These are phyloP conservation scores for Balearica regulorum DNA, from an alignment of 2,797 vertebrate species.

Conservation along the genomic window DNA sequence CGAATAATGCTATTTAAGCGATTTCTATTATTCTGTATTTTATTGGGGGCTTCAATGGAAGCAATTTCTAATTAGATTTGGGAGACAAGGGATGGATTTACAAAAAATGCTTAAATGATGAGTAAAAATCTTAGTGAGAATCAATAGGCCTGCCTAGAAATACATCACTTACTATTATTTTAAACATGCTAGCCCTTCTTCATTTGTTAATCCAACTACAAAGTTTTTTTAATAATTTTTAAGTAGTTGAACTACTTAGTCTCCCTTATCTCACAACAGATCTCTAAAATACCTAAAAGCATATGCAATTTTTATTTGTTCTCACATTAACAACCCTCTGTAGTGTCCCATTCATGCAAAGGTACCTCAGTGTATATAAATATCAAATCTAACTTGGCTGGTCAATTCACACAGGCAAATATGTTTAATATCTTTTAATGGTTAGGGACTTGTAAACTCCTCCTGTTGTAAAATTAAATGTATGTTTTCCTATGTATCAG, in stretches of 20 bases:
- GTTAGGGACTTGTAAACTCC: not conserved
- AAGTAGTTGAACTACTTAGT: not conserved
- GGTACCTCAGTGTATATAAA: not conserved
- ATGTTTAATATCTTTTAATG: not conserved
- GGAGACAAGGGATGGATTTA: not conserved
- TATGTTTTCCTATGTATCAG: not conserved
- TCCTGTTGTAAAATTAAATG: not conserved
- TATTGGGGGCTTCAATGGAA: not conserved
- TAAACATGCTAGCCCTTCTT: not conserved
- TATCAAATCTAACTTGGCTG: not conserved
- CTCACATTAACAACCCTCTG: not conserved
- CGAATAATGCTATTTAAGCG: not conserved
- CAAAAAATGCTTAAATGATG: not conserved
- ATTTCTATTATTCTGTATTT: not conserved
- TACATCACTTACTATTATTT: not conserved
- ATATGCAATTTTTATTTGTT: not conserved
- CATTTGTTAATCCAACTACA: not conserved
- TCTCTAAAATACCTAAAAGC: not conserved
- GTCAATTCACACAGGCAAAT: not conserved
- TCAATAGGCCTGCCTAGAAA: not conserved
- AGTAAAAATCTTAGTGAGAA: not conserved
- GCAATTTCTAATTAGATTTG: not conserved
- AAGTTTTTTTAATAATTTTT: not conserved
- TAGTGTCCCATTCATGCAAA: not conserved
- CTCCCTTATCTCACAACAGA: not conserved